A percentile compares a stretch with the other conserved stretches of the same genome.
Evolutionary conservation across 92 coral and sea anemone genomes (phyloP).

Genomic region (Zoanthus sociatus): DNA sequence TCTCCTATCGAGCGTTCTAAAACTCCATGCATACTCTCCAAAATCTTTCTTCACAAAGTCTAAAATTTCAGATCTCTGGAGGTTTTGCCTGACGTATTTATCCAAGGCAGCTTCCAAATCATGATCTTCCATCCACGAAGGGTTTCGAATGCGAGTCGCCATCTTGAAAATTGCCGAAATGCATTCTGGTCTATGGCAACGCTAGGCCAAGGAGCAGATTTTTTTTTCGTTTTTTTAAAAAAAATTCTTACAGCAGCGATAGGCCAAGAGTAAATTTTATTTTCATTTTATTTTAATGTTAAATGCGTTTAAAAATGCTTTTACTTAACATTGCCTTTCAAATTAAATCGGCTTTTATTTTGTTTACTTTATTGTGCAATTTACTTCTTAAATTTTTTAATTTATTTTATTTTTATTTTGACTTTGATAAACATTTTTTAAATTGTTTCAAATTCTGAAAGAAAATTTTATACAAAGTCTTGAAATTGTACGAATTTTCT

Average conservation of each 20-base stretch:
- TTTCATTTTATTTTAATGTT: constrained; percentile 11
- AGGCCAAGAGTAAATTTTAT: constrained; percentile 2
- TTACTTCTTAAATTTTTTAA: constrained; percentile 7
- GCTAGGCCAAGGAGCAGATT: not conserved
- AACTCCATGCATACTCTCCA: too few species aligned
- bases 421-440: constrained; percentile 23
- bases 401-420: constrained; percentile 17
- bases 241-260: not conserved
- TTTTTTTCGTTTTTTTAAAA: not conserved
- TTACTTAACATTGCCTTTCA: constrained; percentile 25
- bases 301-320: constrained; percentile 13
- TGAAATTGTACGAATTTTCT: too few species aligned
- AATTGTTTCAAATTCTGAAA: constrained; percentile 16
- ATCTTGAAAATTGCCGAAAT: constrained; percentile 3
- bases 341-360: constrained; percentile 18
- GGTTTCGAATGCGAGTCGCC: constrained; percentile 7
- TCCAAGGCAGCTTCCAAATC: not conserved
- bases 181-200: not conserved
- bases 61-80: not conserved
- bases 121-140: constrained; percentile 7
- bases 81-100: not conserved
- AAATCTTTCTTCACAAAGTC: too few species aligned
- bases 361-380: constrained; percentile 14
- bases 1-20: too few species aligned
- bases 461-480: constrained; percentile 3